A percentile compares a stretch with the other conserved stretches of the same genome.
Evolutionary conservation across 2,113 vertebrate genomes (phyloP).

Genomic region (Phylloscopus trochiloides): DNA sequence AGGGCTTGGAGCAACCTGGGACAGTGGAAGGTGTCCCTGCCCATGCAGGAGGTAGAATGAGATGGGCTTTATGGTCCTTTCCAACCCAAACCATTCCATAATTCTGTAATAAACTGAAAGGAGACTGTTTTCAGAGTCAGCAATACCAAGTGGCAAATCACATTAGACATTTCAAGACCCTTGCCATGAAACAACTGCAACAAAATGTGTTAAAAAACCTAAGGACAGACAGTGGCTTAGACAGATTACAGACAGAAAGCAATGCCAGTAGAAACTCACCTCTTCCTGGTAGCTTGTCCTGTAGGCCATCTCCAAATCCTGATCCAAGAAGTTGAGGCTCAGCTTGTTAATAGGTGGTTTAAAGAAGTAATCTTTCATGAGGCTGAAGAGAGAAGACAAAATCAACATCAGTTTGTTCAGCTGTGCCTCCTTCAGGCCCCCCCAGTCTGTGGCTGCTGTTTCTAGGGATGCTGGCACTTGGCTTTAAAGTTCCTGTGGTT

Average conservation of each 20-base stretch:
- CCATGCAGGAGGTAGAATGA: accelerated
- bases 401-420: background rate
- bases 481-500: background rate
- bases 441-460: background rate
- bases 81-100: background rate
- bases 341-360: slow-evolving; percentile 96
- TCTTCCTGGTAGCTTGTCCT: slow-evolving; percentile 92
- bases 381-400: slow-evolving; percentile 70
- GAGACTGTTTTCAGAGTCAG: background rate
- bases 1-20: accelerated
- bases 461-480: background rate
- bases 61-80: background rate
- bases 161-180: background rate
- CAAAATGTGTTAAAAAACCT: background rate
- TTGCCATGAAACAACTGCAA: background rate
- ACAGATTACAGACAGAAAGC: background rate
- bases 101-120: background rate
- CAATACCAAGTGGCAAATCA: background rate
- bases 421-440: background rate
- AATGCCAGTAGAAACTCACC: slow-evolving; percentile 66
- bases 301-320: slow-evolving; percentile 86
- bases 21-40: accelerated
- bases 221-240: background rate
- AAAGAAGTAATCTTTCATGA: slow-evolving; percentile 99
- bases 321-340: slow-evolving; percentile 94